Evolutionary conservation across 2,113 vertebrate genomes (phyloP).

Genomic region (Gobius niger): DNA sequence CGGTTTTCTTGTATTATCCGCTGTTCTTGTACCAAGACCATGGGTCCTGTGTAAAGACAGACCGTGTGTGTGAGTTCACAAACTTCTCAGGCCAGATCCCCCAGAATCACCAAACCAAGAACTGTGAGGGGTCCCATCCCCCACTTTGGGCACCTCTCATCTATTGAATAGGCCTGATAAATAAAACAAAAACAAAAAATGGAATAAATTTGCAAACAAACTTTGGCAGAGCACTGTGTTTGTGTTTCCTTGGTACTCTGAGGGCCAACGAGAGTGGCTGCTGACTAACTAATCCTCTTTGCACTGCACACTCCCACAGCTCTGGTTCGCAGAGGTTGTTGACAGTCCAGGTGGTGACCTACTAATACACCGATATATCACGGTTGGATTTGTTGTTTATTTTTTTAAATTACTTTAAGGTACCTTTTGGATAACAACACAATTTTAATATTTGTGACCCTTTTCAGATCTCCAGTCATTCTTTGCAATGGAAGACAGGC

Average conservation of each 20-base stretch:
- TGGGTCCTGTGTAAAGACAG: no score
- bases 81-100: no score
- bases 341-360: slow-evolving; percentile 52
- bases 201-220: no score
- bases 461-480: slow-evolving; percentile 4
- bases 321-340: slow-evolving; percentile 41
- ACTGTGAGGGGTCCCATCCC: no score
- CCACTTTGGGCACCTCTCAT: no score
- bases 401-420: background rate
- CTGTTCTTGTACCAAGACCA: no score
- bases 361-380: slow-evolving; percentile 22
- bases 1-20: no score
- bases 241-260: slow-evolving; percentile 14
- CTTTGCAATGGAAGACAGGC: slow-evolving; percentile 17
- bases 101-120: no score
- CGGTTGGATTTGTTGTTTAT: background rate
- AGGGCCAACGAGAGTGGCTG: slow-evolving; percentile 54
- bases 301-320: slow-evolving; percentile 51
- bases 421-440: background rate
- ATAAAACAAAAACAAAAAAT: background rate
- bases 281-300: slow-evolving; percentile 79
- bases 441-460: slow-evolving; percentile 24
- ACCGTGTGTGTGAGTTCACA: no score
- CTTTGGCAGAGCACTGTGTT: background rate
- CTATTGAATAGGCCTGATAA: background rate